Percentiles rank a stretch among this genome's conserved stretches.
Conservation (phyloP, 2,113 vertebrate genomes). For the Elachura formosa region DNA sequence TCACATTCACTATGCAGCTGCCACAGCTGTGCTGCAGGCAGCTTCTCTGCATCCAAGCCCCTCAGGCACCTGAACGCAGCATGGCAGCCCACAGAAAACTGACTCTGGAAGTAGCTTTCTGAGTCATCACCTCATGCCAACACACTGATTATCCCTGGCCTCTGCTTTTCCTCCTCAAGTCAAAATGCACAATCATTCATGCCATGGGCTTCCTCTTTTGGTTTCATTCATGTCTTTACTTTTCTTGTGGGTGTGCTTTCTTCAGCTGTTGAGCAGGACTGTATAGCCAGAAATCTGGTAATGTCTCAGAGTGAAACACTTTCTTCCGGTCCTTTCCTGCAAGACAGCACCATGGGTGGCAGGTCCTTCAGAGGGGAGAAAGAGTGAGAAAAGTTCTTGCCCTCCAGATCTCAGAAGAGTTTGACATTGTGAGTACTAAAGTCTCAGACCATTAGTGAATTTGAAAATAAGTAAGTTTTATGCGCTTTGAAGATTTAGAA, state of each 20-base stretch:
- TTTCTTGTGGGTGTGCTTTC: not conserved
- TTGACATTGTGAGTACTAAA: not conserved
- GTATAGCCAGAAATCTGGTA: not conserved
- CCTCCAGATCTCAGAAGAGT: not conserved
- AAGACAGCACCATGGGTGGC: not conserved
- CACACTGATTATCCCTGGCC: accelerated
- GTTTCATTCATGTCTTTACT: not conserved
- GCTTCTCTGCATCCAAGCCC: not conserved
- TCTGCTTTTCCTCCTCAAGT: not conserved
- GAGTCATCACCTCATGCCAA: not conserved
- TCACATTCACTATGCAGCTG: accelerated
- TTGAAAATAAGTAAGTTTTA: not conserved
- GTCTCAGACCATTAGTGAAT: not conserved
- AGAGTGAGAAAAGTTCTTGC: not conserved
- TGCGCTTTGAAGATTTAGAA: not conserved
- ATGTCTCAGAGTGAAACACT: not conserved
- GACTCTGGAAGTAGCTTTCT: not conserved
- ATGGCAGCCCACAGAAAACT: accelerated
- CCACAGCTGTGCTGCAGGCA: not conserved
- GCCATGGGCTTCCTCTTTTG: not conserved
- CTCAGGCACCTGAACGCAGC: accelerated
- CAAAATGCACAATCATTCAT: not conserved
- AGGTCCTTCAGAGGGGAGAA: not conserved
- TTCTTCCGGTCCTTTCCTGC: not conserved
- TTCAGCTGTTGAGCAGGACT: not conserved